Percentiles rank a stretch among this genome's conserved stretches.
Conservation (phyloP, 2,113 vertebrate genomes). For the Petrocephalus zakoni region DNA sequence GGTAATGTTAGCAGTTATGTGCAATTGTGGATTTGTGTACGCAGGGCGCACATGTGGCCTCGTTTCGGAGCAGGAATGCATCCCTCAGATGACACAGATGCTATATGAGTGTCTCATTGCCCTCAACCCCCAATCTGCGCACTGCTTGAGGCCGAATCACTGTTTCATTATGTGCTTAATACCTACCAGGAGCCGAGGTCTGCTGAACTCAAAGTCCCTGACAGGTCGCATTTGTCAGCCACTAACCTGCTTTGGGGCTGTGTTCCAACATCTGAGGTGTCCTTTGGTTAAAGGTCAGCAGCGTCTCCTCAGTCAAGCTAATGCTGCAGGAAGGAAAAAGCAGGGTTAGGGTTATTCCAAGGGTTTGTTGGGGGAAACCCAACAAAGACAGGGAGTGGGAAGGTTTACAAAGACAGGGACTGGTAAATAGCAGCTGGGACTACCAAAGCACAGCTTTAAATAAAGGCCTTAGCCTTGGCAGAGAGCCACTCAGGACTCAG, state of each 20-base stretch:
- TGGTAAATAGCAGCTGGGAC: background rate
- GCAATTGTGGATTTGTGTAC: background rate
- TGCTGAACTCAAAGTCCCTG: background rate
- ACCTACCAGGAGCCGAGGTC: background rate
- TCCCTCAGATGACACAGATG: background rate
- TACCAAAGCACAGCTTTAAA: background rate
- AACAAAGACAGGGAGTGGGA: background rate
- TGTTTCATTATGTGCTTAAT: background rate
- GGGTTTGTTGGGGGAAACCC: background rate
- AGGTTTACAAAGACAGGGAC: background rate
- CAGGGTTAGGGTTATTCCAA: background rate
- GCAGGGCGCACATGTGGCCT: background rate
- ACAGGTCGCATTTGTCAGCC: background rate
- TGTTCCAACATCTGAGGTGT: background rate
- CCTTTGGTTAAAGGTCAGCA: background rate
- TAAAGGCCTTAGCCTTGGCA: background rate
- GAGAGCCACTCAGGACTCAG: background rate
- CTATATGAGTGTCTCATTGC: background rate
- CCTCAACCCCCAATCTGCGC: background rate
- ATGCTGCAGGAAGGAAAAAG: background rate
- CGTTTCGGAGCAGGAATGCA: background rate
- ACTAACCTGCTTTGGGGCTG: background rate
- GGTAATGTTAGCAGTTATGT: background rate
- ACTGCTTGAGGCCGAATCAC: background rate
- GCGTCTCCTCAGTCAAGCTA: background rate